Evolutionary conservation across 2,113 vertebrate species (phyloP).

Genomic region (Numenius arquata): DNA sequence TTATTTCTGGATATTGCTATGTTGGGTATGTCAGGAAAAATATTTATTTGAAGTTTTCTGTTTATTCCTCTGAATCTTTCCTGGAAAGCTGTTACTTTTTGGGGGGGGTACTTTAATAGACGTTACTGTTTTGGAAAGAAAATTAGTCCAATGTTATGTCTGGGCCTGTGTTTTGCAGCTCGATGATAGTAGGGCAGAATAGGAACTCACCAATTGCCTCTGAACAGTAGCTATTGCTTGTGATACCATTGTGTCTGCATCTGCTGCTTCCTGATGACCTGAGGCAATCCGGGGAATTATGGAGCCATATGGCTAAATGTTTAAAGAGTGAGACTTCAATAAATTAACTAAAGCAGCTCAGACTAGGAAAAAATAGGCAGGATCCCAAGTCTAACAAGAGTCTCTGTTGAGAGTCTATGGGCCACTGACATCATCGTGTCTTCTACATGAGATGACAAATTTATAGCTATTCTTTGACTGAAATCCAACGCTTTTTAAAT

Average conservation of each 20-base stretch:
- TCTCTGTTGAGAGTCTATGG: not conserved
- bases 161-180: not conserved
- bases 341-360: not conserved
- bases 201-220: not conserved
- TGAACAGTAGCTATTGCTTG: slow-evolving; percentile 1
- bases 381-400: not conserved
- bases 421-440: not conserved
- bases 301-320: not conserved
- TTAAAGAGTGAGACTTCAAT: not conserved
- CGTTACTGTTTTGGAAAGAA: not conserved
- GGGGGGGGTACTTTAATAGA: not conserved
- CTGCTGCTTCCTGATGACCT: not conserved
- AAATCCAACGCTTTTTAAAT: not conserved
- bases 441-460: not conserved
- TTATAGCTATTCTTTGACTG: slow-evolving; percentile 17
- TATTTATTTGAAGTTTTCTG: not conserved
- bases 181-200: not conserved
- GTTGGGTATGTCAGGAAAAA: not conserved
- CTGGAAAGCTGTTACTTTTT: not conserved
- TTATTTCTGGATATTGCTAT: not conserved
- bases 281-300: not conserved
- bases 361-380: not conserved
- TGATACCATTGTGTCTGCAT: not conserved
- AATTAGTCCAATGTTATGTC: not conserved
- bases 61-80: not conserved